Conservation (phyloP, 1,140 invertebrate genomes). For the Sweltsa coloradensis region DNA sequence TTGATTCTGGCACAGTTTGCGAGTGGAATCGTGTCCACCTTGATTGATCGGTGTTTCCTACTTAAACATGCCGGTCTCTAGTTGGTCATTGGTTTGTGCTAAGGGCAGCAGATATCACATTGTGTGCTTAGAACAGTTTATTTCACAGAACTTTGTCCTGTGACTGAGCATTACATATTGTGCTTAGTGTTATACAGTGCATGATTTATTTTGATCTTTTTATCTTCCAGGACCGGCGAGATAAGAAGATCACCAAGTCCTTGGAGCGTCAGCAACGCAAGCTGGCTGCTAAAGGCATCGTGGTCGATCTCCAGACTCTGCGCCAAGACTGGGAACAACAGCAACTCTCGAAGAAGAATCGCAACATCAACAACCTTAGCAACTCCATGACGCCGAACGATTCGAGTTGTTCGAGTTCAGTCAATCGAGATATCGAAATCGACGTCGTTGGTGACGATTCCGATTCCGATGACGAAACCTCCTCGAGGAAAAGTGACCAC, state of each 20-base stretch:
- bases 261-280: slow-evolving; percentile 84
- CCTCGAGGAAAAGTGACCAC: not conserved
- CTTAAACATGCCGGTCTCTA: no score
- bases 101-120: slow-evolving; percentile 92
- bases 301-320: slow-evolving; percentile 72
- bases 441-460: slow-evolving; percentile 54
- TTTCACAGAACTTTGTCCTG: no score
- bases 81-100: no score
- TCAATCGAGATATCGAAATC: slow-evolving; percentile 39
- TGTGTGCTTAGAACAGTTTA: slow-evolving; percentile 87
- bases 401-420: no score
- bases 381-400: no score
- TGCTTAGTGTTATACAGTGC: no score
- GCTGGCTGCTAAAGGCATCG: slow-evolving; percentile 75
- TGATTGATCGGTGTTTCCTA: no score
- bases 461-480: slow-evolving; percentile 30
- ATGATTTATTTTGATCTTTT: slow-evolving; percentile 79
- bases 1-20: no score
- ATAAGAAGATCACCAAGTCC: slow-evolving; percentile 86
- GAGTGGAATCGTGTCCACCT: no score
- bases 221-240: slow-evolving; percentile 68
- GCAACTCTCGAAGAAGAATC: slow-evolving; percentile 13
- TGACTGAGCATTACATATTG: no score
- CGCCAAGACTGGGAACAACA: slow-evolving; percentile 53
- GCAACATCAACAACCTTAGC: slow-evolving; percentile 2